Conservation (phyloP, 2,113 vertebrate genomes). For the Pygathrix nemaeus region DNA sequence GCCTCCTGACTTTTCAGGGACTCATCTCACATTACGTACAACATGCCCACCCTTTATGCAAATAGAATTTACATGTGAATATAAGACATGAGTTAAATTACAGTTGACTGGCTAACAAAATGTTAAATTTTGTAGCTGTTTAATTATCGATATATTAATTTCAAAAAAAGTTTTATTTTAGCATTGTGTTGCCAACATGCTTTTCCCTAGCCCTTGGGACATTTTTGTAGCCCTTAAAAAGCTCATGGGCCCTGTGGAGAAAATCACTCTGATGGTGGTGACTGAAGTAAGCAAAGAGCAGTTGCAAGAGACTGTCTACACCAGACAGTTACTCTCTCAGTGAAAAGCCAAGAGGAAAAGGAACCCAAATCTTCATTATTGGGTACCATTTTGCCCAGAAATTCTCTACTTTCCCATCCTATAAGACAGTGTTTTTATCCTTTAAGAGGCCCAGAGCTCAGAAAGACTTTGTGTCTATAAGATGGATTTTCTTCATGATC, state of each 20-base stretch:
- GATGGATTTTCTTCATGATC: conserved; percentile 48
- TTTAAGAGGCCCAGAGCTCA: neutral
- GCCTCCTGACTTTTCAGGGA: neutral
- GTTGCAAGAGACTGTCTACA: neutral
- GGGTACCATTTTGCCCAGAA: neutral
- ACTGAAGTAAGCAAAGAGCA: neutral
- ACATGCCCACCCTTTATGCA: neutral
- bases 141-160: neutral
- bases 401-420: neutral
- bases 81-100: neutral
- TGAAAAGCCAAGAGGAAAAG: neutral
- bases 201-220: neutral
- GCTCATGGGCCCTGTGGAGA: neutral
- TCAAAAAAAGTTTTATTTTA: neutral
- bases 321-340: rapidly evolving
- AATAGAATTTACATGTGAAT: neutral
- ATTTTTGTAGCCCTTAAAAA: neutral
- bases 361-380: rapidly evolving
- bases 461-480: neutral
- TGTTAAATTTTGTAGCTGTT: neutral
- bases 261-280: neutral
- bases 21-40: neutral
- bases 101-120: neutral
- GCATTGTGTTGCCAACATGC: neutral
- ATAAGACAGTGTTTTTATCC: neutral